phyloP scores from a whole-genome alignment of 1,140 invertebrate species.

The Cyclina sinensis region DNA sequence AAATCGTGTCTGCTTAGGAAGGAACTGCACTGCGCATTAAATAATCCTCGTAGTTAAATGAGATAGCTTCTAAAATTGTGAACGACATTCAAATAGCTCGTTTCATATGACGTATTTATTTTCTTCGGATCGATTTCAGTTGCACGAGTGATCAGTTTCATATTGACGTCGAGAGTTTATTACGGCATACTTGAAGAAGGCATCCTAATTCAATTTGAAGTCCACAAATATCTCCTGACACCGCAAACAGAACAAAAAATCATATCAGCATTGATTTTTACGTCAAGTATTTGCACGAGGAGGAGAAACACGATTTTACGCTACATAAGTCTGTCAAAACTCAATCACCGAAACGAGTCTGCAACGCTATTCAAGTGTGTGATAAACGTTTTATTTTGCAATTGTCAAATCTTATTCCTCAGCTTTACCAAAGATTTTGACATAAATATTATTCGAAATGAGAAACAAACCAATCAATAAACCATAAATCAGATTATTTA shows the following conservation, averaged over 20 bases:
- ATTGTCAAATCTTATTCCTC: constrained; percentile 35
- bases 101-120: too few relatives aligned
- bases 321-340: constrained; percentile 40
- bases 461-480: constrained; percentile 58
- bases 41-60: too few relatives aligned
- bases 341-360: constrained; percentile 28
- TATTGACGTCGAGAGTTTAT: too few relatives aligned
- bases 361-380: constrained; percentile 23
- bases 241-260: not conserved
- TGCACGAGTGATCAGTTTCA: too few relatives aligned
- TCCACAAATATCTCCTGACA: constrained; percentile 10
- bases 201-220: constrained; percentile 49
- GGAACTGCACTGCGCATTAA: too few relatives aligned
- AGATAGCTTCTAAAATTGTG: too few relatives aligned
- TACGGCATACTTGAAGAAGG: not conserved
- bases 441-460: constrained; percentile 40
- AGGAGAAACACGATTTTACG: constrained; percentile 36
- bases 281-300: constrained; percentile 10
- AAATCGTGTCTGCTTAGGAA: too few relatives aligned
- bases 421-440: constrained; percentile 32
- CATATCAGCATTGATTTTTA: constrained; percentile 23
- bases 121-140: too few relatives aligned
- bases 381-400: constrained; percentile 50
- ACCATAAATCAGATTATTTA: constrained; percentile 54
- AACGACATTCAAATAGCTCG: too few relatives aligned